phyloP scores from a whole-genome alignment of 2,888 invertebrate genomes.

The Cepaea hortensis region DNA sequence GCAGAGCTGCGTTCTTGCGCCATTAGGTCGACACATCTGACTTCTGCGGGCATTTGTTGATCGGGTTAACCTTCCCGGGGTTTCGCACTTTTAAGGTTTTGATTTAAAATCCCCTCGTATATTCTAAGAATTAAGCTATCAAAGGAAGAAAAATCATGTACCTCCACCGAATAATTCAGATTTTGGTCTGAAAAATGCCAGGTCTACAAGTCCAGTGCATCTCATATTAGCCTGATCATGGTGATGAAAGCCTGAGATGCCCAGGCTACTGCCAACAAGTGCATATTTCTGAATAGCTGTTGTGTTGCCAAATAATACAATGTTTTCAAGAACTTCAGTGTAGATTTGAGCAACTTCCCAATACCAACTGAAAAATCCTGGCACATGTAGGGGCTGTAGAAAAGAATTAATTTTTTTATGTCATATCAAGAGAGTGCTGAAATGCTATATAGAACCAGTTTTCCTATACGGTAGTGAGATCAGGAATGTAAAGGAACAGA shows the following conservation, averaged over 20 bases:
- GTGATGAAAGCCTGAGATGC: neutral
- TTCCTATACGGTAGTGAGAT: no score
- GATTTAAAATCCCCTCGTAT: no score
- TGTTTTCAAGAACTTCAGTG: constrained; percentile 71
- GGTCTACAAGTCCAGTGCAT: constrained; percentile 72
- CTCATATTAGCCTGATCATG: constrained; percentile 47
- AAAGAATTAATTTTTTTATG: neutral
- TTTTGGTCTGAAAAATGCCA: constrained; percentile 63
- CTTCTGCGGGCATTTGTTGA: no score
- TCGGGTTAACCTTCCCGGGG: no score
- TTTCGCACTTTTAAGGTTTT: no score
- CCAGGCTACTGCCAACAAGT: constrained; percentile 51
- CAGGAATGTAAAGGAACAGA: no score
- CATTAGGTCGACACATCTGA: no score
- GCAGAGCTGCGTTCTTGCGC: no score
- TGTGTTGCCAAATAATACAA: constrained; percentile 69
- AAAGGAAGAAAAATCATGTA: constrained; percentile 34
- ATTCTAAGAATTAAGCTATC: no score
- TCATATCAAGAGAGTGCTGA: neutral
- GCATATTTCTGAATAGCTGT: constrained; percentile 73
- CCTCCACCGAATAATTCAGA: constrained; percentile 68
- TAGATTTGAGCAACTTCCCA: constrained; percentile 75
- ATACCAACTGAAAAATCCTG: constrained; percentile 74
- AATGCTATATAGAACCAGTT: no score
- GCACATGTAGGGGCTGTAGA: constrained; percentile 58